Evolutionary conservation across 2,888 invertebrate species (phyloP).

Genomic region (Drosophila sordidula): DNA sequence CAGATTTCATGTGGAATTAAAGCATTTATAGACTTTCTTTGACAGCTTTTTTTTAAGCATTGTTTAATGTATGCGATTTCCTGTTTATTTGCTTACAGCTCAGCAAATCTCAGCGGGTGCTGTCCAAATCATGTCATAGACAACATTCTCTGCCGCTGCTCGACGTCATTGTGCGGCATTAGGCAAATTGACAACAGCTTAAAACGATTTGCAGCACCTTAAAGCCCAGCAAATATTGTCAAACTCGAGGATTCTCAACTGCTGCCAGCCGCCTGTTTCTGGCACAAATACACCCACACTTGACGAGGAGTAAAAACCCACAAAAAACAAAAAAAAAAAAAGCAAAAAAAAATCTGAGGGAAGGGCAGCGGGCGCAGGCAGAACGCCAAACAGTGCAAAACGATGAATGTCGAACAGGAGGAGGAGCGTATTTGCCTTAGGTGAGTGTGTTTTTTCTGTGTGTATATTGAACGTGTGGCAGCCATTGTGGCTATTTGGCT

Average conservation of each 20-base stretch:
- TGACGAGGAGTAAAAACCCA: constrained; percentile 43
- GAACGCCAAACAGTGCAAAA: constrained; percentile 36
- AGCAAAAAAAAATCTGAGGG: background rate
- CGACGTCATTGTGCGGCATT: constrained; percentile 54
- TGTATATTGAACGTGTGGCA: constrained; percentile 15
- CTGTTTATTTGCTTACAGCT: constrained; percentile 44
- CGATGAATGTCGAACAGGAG: constrained; percentile 69
- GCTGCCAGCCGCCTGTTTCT: constrained; percentile 26
- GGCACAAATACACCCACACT: constrained; percentile 40
- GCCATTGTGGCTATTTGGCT: constrained; percentile 15
- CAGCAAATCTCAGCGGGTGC: constrained; percentile 23
- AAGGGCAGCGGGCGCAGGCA: constrained; percentile 12
- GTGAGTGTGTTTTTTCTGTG: constrained; percentile 55
- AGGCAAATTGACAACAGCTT: constrained; percentile 78
- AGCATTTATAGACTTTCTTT: constrained; percentile 33
- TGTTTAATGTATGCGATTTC: constrained; percentile 40
- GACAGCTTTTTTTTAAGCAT: constrained; percentile 34
- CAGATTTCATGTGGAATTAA: constrained; percentile 17
- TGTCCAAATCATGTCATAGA: constrained; percentile 49
- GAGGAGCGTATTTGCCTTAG: constrained; percentile 74
- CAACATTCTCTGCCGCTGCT: constrained; percentile 34
- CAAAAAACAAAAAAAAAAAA: constrained; percentile 13
- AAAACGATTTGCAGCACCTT: constrained; percentile 68
- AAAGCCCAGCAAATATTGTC: constrained; percentile 58
- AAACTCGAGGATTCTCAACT: constrained; percentile 38